phyloP scores from a whole-genome alignment of 2,797 vertebrate species.

The Stomatorhinus walkeri region DNA sequence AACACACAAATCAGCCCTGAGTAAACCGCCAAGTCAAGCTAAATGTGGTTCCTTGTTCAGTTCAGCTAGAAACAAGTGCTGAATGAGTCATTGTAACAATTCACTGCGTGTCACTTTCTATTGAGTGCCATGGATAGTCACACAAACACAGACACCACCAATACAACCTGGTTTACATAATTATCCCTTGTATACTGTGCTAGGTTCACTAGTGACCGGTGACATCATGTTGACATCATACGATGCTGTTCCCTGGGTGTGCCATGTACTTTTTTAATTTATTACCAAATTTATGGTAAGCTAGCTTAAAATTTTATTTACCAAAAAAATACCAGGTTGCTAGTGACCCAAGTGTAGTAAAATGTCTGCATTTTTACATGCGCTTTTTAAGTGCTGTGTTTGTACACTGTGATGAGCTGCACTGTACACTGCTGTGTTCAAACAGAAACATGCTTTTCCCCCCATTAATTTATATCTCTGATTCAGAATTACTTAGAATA shows the following conservation, averaged over 20 bases:
- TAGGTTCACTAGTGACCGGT: not conserved
- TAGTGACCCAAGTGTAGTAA: not conserved
- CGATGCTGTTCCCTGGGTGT: not conserved
- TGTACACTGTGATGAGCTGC: not conserved
- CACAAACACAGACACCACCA: not conserved
- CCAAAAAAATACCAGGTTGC: not conserved
- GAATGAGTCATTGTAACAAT: conserved; percentile 9
- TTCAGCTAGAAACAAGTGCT: not conserved
- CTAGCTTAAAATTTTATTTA: not conserved
- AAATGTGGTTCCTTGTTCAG: not conserved
- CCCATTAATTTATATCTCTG: not conserved
- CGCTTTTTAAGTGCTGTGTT: not conserved
- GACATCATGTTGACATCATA: not conserved
- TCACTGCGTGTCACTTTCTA: not conserved
- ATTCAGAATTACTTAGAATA: not conserved
- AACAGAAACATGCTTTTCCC: not conserved
- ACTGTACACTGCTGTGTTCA: no score
- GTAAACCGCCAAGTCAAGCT: not conserved
- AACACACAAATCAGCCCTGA: not conserved
- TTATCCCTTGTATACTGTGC: not conserved
- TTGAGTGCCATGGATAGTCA: not conserved
- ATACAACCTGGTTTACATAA: not conserved
- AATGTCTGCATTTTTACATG: not conserved
- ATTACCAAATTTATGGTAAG: not conserved
- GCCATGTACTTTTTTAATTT: not conserved